phyloP scores from a whole-genome alignment of 2,888 invertebrate species.

The Parasteatoda lunata region DNA sequence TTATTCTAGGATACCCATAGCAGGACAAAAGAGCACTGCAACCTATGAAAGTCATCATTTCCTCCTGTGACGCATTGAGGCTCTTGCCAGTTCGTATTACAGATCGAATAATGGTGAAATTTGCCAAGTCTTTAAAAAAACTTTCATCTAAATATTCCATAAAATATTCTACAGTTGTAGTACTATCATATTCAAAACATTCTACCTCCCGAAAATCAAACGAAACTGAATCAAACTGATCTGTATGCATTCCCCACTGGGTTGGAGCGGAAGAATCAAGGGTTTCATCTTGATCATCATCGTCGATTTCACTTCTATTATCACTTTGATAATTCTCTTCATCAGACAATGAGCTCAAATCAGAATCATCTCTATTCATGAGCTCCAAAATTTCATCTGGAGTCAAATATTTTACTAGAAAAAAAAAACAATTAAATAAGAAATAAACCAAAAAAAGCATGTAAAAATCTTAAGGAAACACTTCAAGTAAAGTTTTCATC shows the following conservation, averaged over 20 bases:
- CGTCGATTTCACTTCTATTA: conserved; percentile 11
- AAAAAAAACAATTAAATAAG: conserved; percentile 9
- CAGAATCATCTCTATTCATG: conserved; percentile 14
- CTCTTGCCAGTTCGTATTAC: conserved; percentile 15
- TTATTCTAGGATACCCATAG: no score
- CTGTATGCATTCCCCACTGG: conserved; percentile 19
- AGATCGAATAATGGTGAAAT: conserved; percentile 8
- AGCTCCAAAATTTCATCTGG: conserved; percentile 16
- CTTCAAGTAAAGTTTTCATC: no score
- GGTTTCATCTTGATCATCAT: not conserved
- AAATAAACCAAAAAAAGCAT: not conserved
- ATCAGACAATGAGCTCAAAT: conserved; percentile 14
- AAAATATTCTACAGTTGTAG: not conserved
- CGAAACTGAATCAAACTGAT: conserved; percentile 17
- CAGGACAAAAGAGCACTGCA: no score
- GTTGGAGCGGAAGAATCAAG: conserved; percentile 10
- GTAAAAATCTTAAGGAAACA: no score
- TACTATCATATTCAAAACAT: conserved; percentile 4
- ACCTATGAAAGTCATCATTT: no score
- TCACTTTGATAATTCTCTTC: conserved; percentile 13
- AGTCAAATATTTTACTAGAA: conserved; percentile 17
- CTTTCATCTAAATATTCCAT: conserved; percentile 20
- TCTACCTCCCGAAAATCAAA: conserved; percentile 21
- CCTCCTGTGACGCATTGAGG: no score
- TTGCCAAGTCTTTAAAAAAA: conserved; percentile 17